These are phyloP conservation scores for Danio kyathit DNA, from an alignment of 2,797 vertebrate genomes.

Conservation along the genomic window DNA sequence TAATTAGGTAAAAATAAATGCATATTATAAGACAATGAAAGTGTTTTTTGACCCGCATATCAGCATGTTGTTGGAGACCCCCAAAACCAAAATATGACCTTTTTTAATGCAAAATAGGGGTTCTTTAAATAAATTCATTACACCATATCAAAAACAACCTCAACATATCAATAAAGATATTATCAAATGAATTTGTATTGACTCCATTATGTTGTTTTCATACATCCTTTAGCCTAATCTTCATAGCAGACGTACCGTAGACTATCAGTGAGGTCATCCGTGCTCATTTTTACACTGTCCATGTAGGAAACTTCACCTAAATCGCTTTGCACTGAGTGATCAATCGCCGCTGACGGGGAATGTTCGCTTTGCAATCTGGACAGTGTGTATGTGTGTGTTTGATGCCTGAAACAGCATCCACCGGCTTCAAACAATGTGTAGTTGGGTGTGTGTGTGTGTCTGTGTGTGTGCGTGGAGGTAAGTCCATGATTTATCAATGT, in stretches of 20 bases:
- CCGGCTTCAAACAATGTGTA: too few species aligned
- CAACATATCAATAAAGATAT: background rate
- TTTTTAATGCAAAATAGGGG: too few species aligned
- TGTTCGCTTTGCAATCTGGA: too few species aligned
- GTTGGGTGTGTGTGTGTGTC: background rate
- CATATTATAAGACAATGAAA: too few species aligned
- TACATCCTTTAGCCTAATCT: background rate
- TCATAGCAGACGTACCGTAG: background rate
- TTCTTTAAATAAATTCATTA: background rate
- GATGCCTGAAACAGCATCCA: too few species aligned
- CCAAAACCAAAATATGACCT: too few species aligned
- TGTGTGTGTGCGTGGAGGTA: constrained; percentile 25
- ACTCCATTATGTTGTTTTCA: background rate
- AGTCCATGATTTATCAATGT: constrained; percentile 68
- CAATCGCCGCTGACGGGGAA: background rate
- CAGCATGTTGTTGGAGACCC: too few species aligned
- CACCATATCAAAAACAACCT: background rate
- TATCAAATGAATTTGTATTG: background rate
- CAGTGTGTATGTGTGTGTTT: too few species aligned
- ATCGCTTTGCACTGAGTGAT: constrained; percentile 7
- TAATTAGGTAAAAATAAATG: too few species aligned
- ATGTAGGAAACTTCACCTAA: constrained; percentile 18
- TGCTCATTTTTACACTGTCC: background rate
- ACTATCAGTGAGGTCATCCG: constrained; percentile 25
- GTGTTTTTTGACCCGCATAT: too few species aligned